Percentiles rank a stretch among this genome's conserved stretches.
Conservation (phyloP, 1,140 invertebrate species). For the Pseudoatta argentina region DNA sequence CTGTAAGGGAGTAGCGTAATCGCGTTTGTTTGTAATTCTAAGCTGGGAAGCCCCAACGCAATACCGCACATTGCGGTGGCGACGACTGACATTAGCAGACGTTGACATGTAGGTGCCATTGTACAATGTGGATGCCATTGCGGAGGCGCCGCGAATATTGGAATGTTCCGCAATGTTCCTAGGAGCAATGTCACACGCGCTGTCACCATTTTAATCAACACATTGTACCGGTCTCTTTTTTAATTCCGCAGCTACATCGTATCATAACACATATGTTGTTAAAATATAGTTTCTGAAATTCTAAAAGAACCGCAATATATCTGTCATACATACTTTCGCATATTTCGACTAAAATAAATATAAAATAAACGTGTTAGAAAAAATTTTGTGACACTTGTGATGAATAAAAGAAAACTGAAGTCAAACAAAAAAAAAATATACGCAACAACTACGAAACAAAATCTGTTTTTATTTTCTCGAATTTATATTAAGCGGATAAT, state of each 20-base stretch:
- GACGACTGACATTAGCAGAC: conserved; percentile 59
- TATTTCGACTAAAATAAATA: not conserved
- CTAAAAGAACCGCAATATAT: not conserved
- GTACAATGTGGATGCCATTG: conserved; percentile 63
- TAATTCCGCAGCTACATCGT: not conserved
- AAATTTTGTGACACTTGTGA: not conserved
- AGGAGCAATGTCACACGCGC: conserved; percentile 3
- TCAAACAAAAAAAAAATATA: not conserved
- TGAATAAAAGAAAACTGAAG: too few relatives aligned
- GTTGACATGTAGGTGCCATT: conserved; percentile 58
- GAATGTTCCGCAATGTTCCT: conserved; percentile 56
- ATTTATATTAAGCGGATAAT: not conserved
- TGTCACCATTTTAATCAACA: conserved; percentile 40
- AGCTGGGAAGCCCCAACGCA: conserved; percentile 78
- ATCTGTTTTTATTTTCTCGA: not conserved
- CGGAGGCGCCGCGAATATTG: conserved; percentile 56
- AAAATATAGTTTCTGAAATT: not conserved
- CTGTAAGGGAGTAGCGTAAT: conserved; percentile 75
- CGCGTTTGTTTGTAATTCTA: conserved; percentile 83
- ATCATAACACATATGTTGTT: not conserved
- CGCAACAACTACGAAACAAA: not conserved
- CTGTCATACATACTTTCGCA: not conserved
- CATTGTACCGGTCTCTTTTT: not conserved
- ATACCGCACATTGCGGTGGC: conserved; percentile 71
- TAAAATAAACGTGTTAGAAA: not conserved